phyloP scores from a whole-genome alignment of 2,797 vertebrate genomes.

The Sparidentex hasta region DNA sequence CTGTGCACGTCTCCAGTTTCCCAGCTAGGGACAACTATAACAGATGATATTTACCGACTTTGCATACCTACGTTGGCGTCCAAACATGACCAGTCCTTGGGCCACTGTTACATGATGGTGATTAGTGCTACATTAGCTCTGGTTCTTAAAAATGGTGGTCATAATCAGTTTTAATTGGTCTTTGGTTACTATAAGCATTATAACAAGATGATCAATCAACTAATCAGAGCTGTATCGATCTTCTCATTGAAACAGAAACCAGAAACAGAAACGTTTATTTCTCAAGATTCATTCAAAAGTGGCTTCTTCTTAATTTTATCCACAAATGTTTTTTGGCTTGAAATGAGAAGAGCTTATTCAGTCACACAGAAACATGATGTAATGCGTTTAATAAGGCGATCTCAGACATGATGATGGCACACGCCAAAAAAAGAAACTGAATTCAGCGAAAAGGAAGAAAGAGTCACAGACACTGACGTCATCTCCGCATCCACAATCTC shows the following conservation, averaged over 20 bases:
- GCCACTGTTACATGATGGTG: too few relatives aligned
- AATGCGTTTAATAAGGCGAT: not conserved
- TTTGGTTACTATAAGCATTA: too few relatives aligned
- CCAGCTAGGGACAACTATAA: too few relatives aligned
- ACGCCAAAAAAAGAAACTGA: not conserved
- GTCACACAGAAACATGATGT: slow-evolving; percentile 8
- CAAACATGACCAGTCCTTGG: too few relatives aligned
- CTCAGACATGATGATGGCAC: not conserved
- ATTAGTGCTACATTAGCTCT: too few relatives aligned
- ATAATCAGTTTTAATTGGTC: too few relatives aligned
- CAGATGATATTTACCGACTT: too few relatives aligned
- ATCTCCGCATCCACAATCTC: not conserved
- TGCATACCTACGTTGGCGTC: too few relatives aligned
- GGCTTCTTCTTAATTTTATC: not conserved
- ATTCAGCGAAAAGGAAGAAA: not conserved
- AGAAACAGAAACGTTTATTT: not conserved
- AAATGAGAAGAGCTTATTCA: slow-evolving; percentile 4
- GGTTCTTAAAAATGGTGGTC: too few relatives aligned
- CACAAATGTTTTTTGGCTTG: not conserved
- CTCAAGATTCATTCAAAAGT: not conserved
- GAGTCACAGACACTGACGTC: not conserved
- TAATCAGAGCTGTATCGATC: not conserved
- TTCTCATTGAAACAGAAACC: not conserved
- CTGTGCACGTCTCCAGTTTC: too few relatives aligned
- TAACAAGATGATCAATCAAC: too few relatives aligned